Evolutionary conservation across 2,888 invertebrate genomes (phyloP), one percentile per base, ranked within the genome.

Genomic region (Mantis religiosa): DNA sequence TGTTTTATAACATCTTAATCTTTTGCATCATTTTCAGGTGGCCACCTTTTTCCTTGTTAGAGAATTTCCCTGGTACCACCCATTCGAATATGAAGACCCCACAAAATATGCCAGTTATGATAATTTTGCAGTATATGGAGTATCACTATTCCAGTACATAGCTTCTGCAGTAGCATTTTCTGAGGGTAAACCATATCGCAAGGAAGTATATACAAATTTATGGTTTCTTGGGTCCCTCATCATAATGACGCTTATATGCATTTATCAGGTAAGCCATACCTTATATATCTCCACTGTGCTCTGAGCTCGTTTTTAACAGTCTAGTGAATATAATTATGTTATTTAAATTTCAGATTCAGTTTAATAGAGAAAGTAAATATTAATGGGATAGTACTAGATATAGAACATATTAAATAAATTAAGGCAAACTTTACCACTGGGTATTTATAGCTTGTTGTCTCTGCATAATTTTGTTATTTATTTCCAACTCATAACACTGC

Each of bases 111-210:
- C 92, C 6, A 94, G 94, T 83, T 95, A 94, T 91, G 96, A 96
- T 92, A 95, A 95, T 91, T 95, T 95, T 91, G 94, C 95, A 0
- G 93, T 96, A 3, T 96, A 95, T 92, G 93, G 94, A 1, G 92
- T 95, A 0, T 95, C 96, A 0, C 94, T 95, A 89, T 96, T 95
- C 91, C 96, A 96, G 91, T 96, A 96, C 92, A 94, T 96, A 34
- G 94, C 94, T 0, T 94, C 95, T 92, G 95, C 95, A 1, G 92
- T 96, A 88, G 94, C 95, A 82, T 96, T 95, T 92, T 95, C 96
- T 0, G 94, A 95, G 90, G 96, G 96, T 0, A 95, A 95, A 88
- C 96, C 96, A 0, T 96, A 95, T 91, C 93, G 96, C 83, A 94
- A 94, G 91, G 94, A 94, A 0, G 93, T 96, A 87, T 95, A 95